Base-by-base conservation (phyloP, 1,140 invertebrate species). In the Zaprionus nigranus region DNA sequence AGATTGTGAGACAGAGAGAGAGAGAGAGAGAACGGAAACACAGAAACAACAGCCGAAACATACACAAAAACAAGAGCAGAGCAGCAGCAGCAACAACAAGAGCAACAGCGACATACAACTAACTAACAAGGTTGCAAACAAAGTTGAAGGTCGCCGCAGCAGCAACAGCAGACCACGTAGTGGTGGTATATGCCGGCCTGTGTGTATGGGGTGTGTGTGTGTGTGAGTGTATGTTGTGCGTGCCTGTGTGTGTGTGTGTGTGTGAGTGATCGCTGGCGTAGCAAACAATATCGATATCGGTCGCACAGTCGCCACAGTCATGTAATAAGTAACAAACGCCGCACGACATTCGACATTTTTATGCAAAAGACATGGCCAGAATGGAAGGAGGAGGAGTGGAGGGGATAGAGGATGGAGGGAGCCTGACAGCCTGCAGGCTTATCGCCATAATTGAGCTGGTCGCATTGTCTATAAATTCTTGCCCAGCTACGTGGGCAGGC, bases 321-420 rank as follows among this genome's bases (percentile, higher is more conserved):
- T 90, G 84, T 87, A 90, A 90, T 90, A 88, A 90, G 85, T 90
- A 90, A 90, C 85, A 90, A 90, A 90, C 78, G 73, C 79, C 81
- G 82, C 81, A 90, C 78, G 86, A 90, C 83, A 65, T 78, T 71
- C 78, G 79, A 85, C 83, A 87, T 79, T 90, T 87, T 86, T 87
- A 87, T 87, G 83, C 84, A 79, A 78, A 85, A 69, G 71, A 74
- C 79, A 73, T 73, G 40, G 62, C 17, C 28, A 17, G 60, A 20
- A 38, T 6, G 53, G 34, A 7, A 20, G 12, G 6, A n/a, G 57
- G 12, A n/a, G 28, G 28, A 56, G 58, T 17, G 56, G 53, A 24
- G 24, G 4, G 24, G 20, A n/a, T n/a, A n/a, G n/a, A n/a, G 28
- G 30, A 15, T 60, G n/a, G 60, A n/a, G 60, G 43, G 20, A 56